Conservation (phyloP, 2,113 vertebrate genomes). For the Micromys minutus region DNA sequence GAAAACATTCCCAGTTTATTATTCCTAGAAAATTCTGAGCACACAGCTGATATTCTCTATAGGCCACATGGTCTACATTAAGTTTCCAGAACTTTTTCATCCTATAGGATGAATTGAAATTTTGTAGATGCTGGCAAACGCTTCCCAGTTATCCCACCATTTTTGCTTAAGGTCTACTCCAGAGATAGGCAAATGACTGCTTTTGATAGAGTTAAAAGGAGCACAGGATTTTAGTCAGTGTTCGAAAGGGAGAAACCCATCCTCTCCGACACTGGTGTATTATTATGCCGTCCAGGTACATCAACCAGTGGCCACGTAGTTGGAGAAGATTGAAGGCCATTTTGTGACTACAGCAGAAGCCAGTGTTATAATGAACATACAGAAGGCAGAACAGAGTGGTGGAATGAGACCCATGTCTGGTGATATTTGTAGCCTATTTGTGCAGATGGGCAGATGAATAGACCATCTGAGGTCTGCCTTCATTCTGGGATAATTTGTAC, state of each 20-base stretch:
- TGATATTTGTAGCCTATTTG: background rate
- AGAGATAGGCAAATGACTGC: background rate
- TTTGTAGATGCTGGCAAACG: background rate
- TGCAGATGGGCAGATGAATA: background rate
- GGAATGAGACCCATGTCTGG: background rate
- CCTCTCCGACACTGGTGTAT: background rate
- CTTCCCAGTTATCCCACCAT: background rate
- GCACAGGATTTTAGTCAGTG: background rate
- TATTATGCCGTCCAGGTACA: background rate
- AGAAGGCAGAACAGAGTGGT: background rate
- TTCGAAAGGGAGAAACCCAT: background rate
- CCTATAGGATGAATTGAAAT: background rate
- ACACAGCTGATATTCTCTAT: background rate
- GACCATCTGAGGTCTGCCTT: background rate
- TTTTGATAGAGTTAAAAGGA: background rate
- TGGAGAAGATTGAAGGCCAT: background rate
- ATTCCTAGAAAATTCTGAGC: background rate
- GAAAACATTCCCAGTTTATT: background rate
- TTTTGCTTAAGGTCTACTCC: background rate
- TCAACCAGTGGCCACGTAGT: background rate
- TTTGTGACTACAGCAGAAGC: background rate
- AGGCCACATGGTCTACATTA: background rate
- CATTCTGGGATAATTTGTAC: conserved; percentile 24
- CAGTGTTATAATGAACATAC: background rate
- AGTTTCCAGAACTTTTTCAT: background rate